phyloP scores from a whole-genome alignment of 1,140 invertebrate genomes.

The Manduca sexta region DNA sequence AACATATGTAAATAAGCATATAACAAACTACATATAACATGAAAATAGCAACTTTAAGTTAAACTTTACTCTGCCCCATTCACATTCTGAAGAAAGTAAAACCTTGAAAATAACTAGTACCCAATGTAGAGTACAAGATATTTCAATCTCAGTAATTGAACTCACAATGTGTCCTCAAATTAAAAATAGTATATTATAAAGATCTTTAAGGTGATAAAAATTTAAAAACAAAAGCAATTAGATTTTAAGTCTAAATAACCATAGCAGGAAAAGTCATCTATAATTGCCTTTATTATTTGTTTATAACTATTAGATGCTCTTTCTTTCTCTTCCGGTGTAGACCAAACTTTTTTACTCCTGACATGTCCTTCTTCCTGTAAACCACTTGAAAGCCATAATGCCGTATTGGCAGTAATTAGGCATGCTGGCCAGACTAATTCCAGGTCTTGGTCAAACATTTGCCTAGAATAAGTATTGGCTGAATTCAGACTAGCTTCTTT shows the following conservation, averaged over 20 bases:
- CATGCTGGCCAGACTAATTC: slow-evolving; percentile 44
- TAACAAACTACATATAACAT: no score
- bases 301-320: slow-evolving; percentile 36
- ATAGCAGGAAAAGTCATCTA: slow-evolving; percentile 41
- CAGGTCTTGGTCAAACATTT: slow-evolving; percentile 43
- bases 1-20: no score
- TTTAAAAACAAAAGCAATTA: background rate
- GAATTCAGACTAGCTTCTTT: slow-evolving; percentile 18
- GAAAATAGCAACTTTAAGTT: no score
- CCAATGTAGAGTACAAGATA: no score
- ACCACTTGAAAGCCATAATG: slow-evolving; percentile 51
- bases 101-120: no score
- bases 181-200: background rate
- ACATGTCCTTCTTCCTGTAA: slow-evolving; percentile 61
- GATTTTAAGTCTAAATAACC: background rate
- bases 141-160: no score
- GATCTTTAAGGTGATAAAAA: background rate
- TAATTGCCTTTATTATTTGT: slow-evolving; percentile 34
- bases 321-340: slow-evolving; percentile 32
- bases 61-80: no score
- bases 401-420: slow-evolving; percentile 54
- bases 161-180: no score
- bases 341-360: slow-evolving; percentile 39
- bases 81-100: no score
- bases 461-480: slow-evolving; percentile 27